These are phyloP conservation scores for Ichneumoninae sp. DNA, from an alignment of 2,888 invertebrate species.

Conservation along the genomic window DNA sequence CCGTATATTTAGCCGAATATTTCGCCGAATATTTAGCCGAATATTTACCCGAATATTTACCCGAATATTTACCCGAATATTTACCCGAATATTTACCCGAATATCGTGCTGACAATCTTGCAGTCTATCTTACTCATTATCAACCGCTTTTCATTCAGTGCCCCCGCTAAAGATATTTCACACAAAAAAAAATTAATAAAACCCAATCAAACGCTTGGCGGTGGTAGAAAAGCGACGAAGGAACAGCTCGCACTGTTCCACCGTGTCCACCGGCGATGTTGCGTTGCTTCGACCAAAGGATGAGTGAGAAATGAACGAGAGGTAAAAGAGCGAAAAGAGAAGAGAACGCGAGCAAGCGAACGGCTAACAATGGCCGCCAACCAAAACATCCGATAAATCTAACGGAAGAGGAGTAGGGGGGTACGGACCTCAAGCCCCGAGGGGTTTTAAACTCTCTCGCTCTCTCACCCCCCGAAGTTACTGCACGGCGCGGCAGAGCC, in stretches of 20 bases:
- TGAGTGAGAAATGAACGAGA: slow-evolving; percentile 59
- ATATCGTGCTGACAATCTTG: too few relatives aligned
- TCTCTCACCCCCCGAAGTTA: slow-evolving; percentile 62
- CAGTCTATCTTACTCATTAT: too few relatives aligned
- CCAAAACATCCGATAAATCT: slow-evolving; percentile 85
- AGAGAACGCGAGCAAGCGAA: slow-evolving; percentile 73
- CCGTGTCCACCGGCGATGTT: not conserved
- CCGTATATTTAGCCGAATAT: too few relatives aligned
- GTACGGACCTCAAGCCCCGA: slow-evolving; percentile 83
- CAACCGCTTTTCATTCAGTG: too few relatives aligned
- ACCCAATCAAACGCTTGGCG: not conserved
- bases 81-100: too few relatives aligned
- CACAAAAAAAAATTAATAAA: not conserved
- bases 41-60: too few relatives aligned
- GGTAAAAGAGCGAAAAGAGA: slow-evolving; percentile 66
- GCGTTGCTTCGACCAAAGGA: slow-evolving; percentile 19
- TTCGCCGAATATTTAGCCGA: too few relatives aligned
- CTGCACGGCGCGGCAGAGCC: slow-evolving; percentile 48
- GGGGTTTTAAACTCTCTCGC: slow-evolving; percentile 83
- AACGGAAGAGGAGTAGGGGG: slow-evolving; percentile 70
- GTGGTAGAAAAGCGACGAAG: not conserved
- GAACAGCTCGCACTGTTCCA: not conserved
- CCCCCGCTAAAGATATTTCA: too few relatives aligned
- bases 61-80: too few relatives aligned
- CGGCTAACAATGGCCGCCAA: slow-evolving; percentile 84